Evolutionary conservation across 1,140 invertebrate genomes (phyloP).

Genomic region (Leptinotarsa undecemlineata): DNA sequence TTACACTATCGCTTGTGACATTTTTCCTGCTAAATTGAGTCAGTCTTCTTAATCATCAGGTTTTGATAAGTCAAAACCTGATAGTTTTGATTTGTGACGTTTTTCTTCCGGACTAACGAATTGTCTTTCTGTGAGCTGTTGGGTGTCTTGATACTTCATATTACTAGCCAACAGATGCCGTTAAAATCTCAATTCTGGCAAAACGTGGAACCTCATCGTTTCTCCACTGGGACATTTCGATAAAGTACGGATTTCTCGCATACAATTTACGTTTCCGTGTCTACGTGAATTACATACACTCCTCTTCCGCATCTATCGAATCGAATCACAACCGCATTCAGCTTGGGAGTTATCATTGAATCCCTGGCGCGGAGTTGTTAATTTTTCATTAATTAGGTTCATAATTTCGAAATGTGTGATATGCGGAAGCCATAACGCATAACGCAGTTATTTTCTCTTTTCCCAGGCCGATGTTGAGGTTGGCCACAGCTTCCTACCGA

Average conservation of each 20-base stretch:
- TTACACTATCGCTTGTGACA: too few relatives aligned
- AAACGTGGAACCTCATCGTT: too few relatives aligned
- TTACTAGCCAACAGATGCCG: too few relatives aligned
- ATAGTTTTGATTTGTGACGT: too few relatives aligned
- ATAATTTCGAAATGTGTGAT: slow-evolving; percentile 21
- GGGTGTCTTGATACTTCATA: too few relatives aligned
- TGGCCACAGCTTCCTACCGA: slow-evolving; percentile 20
- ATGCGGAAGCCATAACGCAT: slow-evolving; percentile 21
- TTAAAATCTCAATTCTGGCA: too few relatives aligned
- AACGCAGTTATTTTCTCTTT: slow-evolving; percentile 19
- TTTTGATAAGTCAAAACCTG: too few relatives aligned
- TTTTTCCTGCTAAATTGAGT: too few relatives aligned
- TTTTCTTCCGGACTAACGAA: too few relatives aligned
- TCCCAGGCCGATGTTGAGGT: slow-evolving; percentile 11
- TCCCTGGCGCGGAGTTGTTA: slow-evolving; percentile 14
- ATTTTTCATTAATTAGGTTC: slow-evolving; percentile 16
- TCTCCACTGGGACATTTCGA: too few relatives aligned
- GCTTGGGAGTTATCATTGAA: slow-evolving; percentile 5
- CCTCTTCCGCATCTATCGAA: slow-evolving; percentile 3
- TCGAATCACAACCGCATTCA: slow-evolving; percentile 4
- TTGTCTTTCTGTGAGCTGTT: too few relatives aligned
- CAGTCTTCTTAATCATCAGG: too few relatives aligned
- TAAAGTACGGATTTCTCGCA: background rate
- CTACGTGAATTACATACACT: background rate
- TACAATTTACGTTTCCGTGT: background rate